Evolutionary conservation across 2,797 vertebrate species (phyloP).

Genomic region (Darevskia mixta): DNA sequence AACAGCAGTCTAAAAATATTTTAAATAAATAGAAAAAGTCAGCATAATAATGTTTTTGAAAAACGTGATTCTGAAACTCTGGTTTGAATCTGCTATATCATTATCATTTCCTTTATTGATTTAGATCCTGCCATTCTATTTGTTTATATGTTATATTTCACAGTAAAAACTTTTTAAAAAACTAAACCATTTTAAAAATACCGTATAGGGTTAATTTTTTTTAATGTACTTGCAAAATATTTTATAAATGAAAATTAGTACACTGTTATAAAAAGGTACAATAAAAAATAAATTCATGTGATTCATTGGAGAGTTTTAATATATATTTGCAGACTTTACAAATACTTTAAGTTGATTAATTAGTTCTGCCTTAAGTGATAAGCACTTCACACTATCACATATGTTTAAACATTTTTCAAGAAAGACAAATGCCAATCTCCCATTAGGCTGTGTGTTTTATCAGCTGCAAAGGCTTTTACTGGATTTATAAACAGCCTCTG

Average conservation of each 20-base stretch:
- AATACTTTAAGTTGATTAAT: constrained; percentile 44
- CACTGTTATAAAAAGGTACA: background rate
- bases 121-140: background rate
- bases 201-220: background rate
- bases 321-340: constrained; percentile 11
- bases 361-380: constrained; percentile 33
- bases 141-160: constrained; percentile 15
- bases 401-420: constrained; percentile 22
- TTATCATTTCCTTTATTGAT: background rate
- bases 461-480: constrained; percentile 42
- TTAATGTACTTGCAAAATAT: background rate
- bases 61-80: background rate
- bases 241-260: background rate
- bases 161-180: background rate
- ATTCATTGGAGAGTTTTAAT: background rate
- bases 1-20: too few relatives aligned
- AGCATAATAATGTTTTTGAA: background rate
- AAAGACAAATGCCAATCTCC: constrained; percentile 41
- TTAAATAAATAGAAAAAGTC: background rate
- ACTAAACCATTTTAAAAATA: background rate
- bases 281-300: constrained; percentile 14
- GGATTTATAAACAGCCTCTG: constrained; percentile 41
- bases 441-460: constrained; percentile 29
- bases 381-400: constrained; percentile 4
- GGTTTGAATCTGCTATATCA: background rate